Evolutionary conservation across 2,888 invertebrate genomes (phyloP), one percentile per base, ranked within the genome.

Genomic region (Latheticus oryzae): DNA sequence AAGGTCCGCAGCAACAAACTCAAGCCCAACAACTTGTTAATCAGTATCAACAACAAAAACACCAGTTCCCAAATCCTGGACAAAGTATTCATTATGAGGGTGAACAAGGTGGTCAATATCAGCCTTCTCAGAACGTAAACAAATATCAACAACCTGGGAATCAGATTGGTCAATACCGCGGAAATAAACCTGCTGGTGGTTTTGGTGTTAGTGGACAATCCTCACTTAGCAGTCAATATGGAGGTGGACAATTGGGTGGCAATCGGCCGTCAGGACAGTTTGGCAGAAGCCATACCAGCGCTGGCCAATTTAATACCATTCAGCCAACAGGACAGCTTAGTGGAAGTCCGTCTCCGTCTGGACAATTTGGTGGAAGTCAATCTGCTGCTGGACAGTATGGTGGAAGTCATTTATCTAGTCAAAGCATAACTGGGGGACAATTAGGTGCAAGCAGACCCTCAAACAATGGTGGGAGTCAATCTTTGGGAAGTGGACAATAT

Each of bases 1-100:
- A 63, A 23, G 70, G 70, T 28, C 72, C 69, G 8, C 35, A 45
- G 16, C 23, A 28, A 5, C 45, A 28, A 15, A 16, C 2, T 4
- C 40, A 37, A 16, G 32, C 8, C 2, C 45, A 43, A 23, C 52
- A 57, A 43, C 19, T 43, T 9, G 28, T 45, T 8, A 42, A 47
- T 21, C 45, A 62, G 38, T 33, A 58, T 51, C 37, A 52, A 58
- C 38, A 61, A 11, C 52, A 45, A 13, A 57, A 52, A 33, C 43
- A 51, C 5, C 55, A 55, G n/a, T 55, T 57, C 26, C 60, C 63
- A 11, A 59, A 62, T 45, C 57, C 59, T 16, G 61, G 61, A n/a
- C 64, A 63, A 47, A 24, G 58, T 17, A 30, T 59, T 2, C 62
- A 58, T 33, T 54, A 59, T 30, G 56, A 58, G 42, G 58, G 58